Conservation (phyloP, 2,888 invertebrate species). For the Oscheius sp. region DNA sequence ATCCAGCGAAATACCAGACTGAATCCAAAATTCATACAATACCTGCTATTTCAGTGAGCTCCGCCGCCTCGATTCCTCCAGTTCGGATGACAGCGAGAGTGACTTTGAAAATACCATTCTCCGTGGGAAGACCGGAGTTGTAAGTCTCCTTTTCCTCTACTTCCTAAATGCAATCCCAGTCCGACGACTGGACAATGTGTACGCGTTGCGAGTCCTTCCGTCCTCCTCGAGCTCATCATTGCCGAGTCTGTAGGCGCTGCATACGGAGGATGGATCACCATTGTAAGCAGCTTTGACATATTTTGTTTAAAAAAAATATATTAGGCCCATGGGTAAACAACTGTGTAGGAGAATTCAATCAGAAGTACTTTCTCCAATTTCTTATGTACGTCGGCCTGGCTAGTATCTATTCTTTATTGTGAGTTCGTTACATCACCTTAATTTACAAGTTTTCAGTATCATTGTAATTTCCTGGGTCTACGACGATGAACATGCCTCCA, state of each 20-base stretch:
- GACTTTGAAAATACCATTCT: slow-evolving; percentile 48
- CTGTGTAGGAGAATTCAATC: slow-evolving; percentile 90
- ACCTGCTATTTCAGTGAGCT: not conserved
- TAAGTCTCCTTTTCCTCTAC: slow-evolving; percentile 23
- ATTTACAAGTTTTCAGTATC: slow-evolving; percentile 50
- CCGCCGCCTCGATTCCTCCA: slow-evolving; percentile 36
- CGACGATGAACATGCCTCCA: slow-evolving; percentile 61
- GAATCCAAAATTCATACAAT: too few relatives aligned
- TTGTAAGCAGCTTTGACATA: slow-evolving; percentile 76
- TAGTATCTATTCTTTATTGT: slow-evolving; percentile 64
- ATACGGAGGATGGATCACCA: slow-evolving; percentile 87
- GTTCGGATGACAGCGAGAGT: slow-evolving; percentile 47
- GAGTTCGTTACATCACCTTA: slow-evolving; percentile 36
- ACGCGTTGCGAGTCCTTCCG: slow-evolving; percentile 83
- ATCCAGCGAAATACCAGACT: too few relatives aligned
- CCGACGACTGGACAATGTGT: slow-evolving; percentile 81
- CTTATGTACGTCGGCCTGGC: slow-evolving; percentile 71
- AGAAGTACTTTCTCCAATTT: slow-evolving; percentile 91
- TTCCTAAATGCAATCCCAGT: slow-evolving; percentile 41
- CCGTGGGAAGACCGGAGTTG: slow-evolving; percentile 26
- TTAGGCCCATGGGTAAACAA: slow-evolving; percentile 83
- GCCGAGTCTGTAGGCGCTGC: slow-evolving; percentile 87
- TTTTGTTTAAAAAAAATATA: not conserved
- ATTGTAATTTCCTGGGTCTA: slow-evolving; percentile 67
- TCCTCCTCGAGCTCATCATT: slow-evolving; percentile 88